Evolutionary conservation across 2,888 invertebrate genomes (phyloP), one percentile per base, ranked within the genome.

Genomic region (Dolichopus griseipennis): DNA sequence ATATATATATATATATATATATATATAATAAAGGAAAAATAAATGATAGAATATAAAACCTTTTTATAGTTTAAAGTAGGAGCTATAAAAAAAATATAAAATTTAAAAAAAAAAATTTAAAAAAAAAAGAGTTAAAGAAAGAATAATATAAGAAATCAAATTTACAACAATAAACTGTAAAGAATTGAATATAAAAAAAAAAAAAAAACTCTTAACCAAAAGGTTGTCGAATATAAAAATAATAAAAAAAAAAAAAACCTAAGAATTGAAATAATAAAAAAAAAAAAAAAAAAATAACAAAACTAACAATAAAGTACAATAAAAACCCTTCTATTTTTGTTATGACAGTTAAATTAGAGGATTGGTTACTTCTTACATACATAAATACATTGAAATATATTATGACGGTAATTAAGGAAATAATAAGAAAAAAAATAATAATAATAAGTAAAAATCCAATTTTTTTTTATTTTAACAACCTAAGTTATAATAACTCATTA

Each of bases 51-150:
- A 37, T 37, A 52, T 52, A 52, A 6, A 9, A 12, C 15, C 15
- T 52, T 52, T 52, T 52, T 52, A 52, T 52, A 52, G 52, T 52
- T 52, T 52, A 52, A 52, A 52, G 52, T 52, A 52, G 52, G 52
- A 52, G 52, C 52, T 52, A 52, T 52, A 52, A 52, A 52, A 52
- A 27, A 52, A 18, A 52, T 52, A 52, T 52, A 52, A 12, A n/a
- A 52, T 52, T 18, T 52, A 18, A 37, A 1, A 18, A 18, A 52
- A 15, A 6, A 52, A 52, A 52, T 37, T 37, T 8, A 52, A 52
- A 52, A 52, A 52, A 52, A 37, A 37, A 4, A 37, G 27, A 27
- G 27, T 27, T 2, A 27, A 27, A 27, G 27, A 12, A 15, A 41
- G 15, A 41, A 41, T 5, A 41, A 12, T 41, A 41, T 12, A 41